Base-by-base conservation (phyloP, 2,888 invertebrate species). In the Archips xylosteana region DNA sequence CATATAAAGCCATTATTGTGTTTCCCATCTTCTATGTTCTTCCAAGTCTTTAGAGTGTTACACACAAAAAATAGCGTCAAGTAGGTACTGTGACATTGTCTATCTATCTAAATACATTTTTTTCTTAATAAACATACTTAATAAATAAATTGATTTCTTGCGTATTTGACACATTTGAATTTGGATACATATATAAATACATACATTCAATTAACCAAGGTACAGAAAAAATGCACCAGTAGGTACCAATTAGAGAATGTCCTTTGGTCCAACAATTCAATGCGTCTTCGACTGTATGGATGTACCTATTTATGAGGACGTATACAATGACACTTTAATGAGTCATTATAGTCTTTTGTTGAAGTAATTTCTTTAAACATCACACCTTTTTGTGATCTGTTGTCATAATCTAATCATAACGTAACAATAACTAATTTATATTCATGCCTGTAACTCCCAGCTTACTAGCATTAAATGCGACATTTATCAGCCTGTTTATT, bases 391-490 rank as follows among this genome's bases (percentile, higher is more conserved):
- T 12, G 54, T 57, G 57, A 23, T 62, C 51, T n/a, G 32, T 45
- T 49, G 47, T 51, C 39, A 45, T 63, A 75, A 86, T 79, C 49
- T 39, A 12, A 45, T 45, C 10, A 51, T n/a, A n/a, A 47, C 13
- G 13, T 13, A 47, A 39, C 39, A 39, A 49, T 23, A 9, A 15
- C 54, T 73, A 89, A 79, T 89, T 89, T 73, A 91, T 85, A 83
- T 92, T 92, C 92, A 91, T 92, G 36, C 92, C 92, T 5, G 84
- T 87, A 2, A 90, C 85, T 70, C 86, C 86, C 74, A 84, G 84
- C 68, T 83, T 84, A 32, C 83, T 79, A 54, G 85, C 82, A 74
- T 83, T 86, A 76, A 80, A 77, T 45, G 85, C 88, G 45, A 94
- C 90, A 83, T 94, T 93, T 59, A 92, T 84, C 51, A 92, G 81